Evolutionary conservation across 2,113 vertebrate genomes (phyloP).

Genomic region (Picathartes gymnocephalus): DNA sequence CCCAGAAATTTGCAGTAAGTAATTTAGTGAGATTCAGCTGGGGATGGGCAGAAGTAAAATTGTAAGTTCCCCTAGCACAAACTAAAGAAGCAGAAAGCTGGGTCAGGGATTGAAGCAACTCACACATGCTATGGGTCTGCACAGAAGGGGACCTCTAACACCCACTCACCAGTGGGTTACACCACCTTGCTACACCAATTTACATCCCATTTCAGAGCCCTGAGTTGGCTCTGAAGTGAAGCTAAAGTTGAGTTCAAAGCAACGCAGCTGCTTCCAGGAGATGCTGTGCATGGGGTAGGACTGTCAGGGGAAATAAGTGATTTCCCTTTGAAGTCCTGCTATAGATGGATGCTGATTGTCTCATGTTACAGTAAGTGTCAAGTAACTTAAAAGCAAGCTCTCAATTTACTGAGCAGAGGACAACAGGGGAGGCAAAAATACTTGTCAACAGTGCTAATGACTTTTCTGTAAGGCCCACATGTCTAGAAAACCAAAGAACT

Average conservation of each 20-base stretch:
- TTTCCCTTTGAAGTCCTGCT: conserved; percentile 65
- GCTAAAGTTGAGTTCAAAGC: conserved; percentile 66
- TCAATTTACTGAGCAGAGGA: background rate
- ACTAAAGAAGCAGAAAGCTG: background rate
- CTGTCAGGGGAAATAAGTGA: conserved; percentile 15
- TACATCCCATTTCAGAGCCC: conserved; percentile 10
- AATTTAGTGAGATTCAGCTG: background rate
- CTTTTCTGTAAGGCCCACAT: background rate
- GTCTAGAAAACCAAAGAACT: background rate
- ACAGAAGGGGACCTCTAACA: background rate
- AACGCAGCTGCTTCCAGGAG: conserved; percentile 47
- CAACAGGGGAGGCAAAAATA: background rate
- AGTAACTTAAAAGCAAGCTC: conserved; percentile 42
- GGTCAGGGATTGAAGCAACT: background rate
- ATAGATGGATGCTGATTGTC: conserved; percentile 57
- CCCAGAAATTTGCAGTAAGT: background rate
- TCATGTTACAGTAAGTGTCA: conserved; percentile 50
- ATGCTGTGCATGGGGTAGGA: background rate
- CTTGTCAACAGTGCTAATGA: background rate
- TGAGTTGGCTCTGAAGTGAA: conserved; percentile 30
- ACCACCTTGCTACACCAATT: conserved; percentile 52
- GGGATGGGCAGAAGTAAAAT: background rate
- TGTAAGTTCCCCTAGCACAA: background rate
- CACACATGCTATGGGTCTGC: background rate
- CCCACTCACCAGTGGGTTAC: conserved; percentile 7